A percentile compares a stretch with the other conserved stretches of the same genome.
These are phyloP conservation scores for Cecropterus lyciades DNA, from an alignment of 1,140 invertebrate genomes.

Conservation along the genomic window DNA sequence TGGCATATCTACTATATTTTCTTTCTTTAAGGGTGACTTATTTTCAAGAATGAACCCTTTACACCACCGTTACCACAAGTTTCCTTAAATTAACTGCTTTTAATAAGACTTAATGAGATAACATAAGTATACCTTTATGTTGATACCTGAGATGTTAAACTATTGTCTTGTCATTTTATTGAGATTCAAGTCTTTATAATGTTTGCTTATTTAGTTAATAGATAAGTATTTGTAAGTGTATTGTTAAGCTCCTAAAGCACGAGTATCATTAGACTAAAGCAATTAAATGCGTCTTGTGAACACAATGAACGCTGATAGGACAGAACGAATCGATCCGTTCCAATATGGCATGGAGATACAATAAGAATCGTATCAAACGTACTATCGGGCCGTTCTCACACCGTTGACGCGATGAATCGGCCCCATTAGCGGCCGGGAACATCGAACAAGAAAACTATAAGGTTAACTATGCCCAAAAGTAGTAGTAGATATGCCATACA, in stretches of 20 bases:
- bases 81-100: no score
- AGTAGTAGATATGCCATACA: constrained; percentile 76
- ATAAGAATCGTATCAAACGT: constrained; percentile 37
- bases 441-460: constrained; percentile 71
- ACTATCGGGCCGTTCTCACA: constrained; percentile 55
- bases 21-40: no score
- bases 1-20: no score
- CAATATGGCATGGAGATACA: constrained; percentile 32
- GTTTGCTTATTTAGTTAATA: no score
- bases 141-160: no score
- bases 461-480: constrained; percentile 81
- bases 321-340: constrained; percentile 25
- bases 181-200: no score
- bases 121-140: no score
- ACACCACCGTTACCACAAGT: no score
- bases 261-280: constrained; percentile 22
- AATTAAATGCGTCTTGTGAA: constrained; percentile 26
- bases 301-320: constrained; percentile 29
- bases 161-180: no score
- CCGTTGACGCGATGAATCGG: constrained; percentile 63
- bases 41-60: no score
- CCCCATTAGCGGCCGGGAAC: constrained; percentile 70
- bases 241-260: constrained; percentile 7
- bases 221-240: no score
- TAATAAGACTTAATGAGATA: no score